These are phyloP conservation scores for Drosophila rufa DNA, from an alignment of 1,140 invertebrate species.

Conservation along the genomic window DNA sequence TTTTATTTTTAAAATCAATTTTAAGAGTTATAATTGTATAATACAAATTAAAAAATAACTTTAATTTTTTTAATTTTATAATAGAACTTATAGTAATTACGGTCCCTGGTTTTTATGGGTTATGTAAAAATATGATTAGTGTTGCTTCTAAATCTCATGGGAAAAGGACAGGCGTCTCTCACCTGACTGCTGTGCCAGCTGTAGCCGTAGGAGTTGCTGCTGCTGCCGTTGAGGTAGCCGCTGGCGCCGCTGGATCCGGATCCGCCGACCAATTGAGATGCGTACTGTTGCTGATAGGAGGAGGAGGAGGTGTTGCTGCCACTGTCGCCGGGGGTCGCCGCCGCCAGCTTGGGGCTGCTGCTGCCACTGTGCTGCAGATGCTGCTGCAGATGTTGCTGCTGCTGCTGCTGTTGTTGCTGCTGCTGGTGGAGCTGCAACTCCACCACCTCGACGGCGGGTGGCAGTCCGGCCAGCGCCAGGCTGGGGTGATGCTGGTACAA, in stretches of 20 bases:
- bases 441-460: conserved; percentile 74
- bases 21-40: too few relatives aligned
- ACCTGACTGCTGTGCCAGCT: conserved; percentile 84
- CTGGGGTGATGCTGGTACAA: conserved; percentile 83
- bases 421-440: conserved; percentile 69
- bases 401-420: conserved; percentile 60
- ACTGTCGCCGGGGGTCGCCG: conserved; percentile 56
- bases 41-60: too few relatives aligned
- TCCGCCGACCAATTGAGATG: conserved; percentile 76
- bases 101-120: too few relatives aligned
- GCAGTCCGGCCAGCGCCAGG: conserved; percentile 63
- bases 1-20: too few relatives aligned
- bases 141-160: too few relatives aligned
- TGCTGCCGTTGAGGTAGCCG: conserved; percentile 75
- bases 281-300: conserved; percentile 84
- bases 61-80: too few relatives aligned
- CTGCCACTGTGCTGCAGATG: conserved; percentile 58
- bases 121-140: too few relatives aligned
- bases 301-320: conserved; percentile 84
- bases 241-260: conserved; percentile 48
- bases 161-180: conserved; percentile 26
- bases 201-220: conserved; percentile 70
- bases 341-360: conserved; percentile 63
- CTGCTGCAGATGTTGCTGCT: conserved; percentile 42
- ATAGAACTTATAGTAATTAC: too few relatives aligned